These are phyloP conservation scores for Cacoxenus indagator DNA, from an alignment of 2,888 invertebrate species.

Conservation along the genomic window DNA sequence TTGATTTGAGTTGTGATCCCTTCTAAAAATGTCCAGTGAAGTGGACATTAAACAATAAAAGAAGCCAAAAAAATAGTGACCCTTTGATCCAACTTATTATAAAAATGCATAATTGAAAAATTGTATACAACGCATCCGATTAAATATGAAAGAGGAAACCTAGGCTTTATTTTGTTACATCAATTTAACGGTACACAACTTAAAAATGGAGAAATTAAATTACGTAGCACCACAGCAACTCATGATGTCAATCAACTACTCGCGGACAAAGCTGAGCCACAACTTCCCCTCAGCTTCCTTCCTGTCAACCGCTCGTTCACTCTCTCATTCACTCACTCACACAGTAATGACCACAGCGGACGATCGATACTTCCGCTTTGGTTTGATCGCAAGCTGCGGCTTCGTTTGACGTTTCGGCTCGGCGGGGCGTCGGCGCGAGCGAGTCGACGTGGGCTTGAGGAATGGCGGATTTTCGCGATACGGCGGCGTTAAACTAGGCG, in stretches of 20 bases:
- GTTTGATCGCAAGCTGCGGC: conserved; percentile 45
- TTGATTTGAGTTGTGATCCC: too few relatives aligned
- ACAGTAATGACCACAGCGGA: conserved; percentile 62
- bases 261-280: too few relatives aligned
- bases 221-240: neutral
- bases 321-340: conserved; percentile 25
- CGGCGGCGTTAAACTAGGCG: conserved; percentile 47
- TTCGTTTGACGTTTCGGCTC: conserved; percentile 52
- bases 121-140: conserved; percentile 23
- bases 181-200: conserved; percentile 13
- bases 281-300: neutral
- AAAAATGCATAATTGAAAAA: too few relatives aligned
- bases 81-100: too few relatives aligned
- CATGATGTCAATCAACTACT: neutral
- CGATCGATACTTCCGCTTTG: conserved; percentile 61
- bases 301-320: neutral
- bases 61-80: too few relatives aligned
- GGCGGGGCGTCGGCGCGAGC: conserved; percentile 55
- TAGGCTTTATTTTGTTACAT: conserved; percentile 13
- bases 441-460: conserved; percentile 29
- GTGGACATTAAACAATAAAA: too few relatives aligned
- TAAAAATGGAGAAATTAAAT: neutral
- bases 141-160: neutral
- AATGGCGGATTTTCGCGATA: conserved; percentile 44
- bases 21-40: too few relatives aligned